These are phyloP conservation scores for Lamprotornis superbus DNA, from an alignment of 2,113 vertebrate genomes.

Conservation along the genomic window DNA sequence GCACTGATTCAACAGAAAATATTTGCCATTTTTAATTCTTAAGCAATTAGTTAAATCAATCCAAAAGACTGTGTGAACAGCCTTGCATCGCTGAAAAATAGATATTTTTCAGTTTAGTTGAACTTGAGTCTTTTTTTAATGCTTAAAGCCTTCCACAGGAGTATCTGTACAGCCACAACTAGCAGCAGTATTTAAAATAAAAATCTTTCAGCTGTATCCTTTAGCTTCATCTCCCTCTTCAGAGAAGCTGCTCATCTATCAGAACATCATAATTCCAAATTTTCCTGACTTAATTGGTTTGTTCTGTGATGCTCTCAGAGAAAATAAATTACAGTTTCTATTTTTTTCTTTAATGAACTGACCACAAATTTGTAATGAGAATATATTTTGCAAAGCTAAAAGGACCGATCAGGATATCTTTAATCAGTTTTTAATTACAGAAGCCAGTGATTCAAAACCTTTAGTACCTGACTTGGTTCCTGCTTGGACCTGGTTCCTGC, in stretches of 20 bases:
- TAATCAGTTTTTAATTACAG: slow-evolving; percentile 55
- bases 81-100: not conserved
- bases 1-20: not conserved
- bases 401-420: not conserved
- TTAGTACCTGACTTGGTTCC: not conserved
- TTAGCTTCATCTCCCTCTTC: not conserved
- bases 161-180: not conserved
- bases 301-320: not conserved
- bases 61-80: not conserved
- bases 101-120: not conserved
- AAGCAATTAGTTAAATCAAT: not conserved
- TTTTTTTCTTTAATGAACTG: slow-evolving; percentile 5
- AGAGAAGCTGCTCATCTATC: not conserved
- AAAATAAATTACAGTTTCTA: slow-evolving; percentile 32
- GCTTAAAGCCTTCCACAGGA: not conserved
- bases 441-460: slow-evolving; percentile 21
- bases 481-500: not conserved
- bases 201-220: slow-evolving; percentile 1
- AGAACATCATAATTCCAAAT: slow-evolving; percentile 10
- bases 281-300: slow-evolving; percentile 39
- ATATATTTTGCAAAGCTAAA: slow-evolving; percentile 16
- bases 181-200: not conserved
- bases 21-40: not conserved
- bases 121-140: not conserved
- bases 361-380: slow-evolving; percentile 37